Evolutionary conservation across 1,140 invertebrate genomes (phyloP), one percentile per base, ranked within the genome.

Genomic region (Chelonus insularis): DNA sequence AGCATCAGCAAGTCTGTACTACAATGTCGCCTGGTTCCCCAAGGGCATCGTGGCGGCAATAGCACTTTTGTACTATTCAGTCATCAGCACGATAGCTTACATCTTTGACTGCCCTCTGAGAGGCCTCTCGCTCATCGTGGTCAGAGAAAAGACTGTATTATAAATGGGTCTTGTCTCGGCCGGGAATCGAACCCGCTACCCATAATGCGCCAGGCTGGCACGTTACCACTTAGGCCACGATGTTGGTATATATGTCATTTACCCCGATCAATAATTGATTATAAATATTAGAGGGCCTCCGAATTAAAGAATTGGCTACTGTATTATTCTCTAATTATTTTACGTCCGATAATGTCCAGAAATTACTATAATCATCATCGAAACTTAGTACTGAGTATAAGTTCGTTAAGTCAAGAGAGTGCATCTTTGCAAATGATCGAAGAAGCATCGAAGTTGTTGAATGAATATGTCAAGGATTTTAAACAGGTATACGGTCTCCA

Each of bases 391-490:
- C 16, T 43, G 5, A 34, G 55, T 14, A 23, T 45, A 1, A 23
- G 20, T 18, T 3, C 25, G 3, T 34, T 58, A n/a, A 14, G 14
- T 18, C 23, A 47, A 48, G 4, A 29, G 1, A 36, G 4, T 16
- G 18, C 48, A 34, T 34, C 41, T 7, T 6, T 7, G 3, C 14
- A 16, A 20, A 34, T 48, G 7, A 4, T 58, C 5, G 43, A 48
- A 11, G 9, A 18, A 8, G 56, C 56, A 5, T 16, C n/a, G 11
- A 25, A 32, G 1, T 43, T 23, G 3, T 7, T 58, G 11, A 32
- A 58, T 11, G 23, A 58, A 12, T 58, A 21, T 21, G 61, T 63
- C 2, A n/a, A 4, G 7, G 20, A 23, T n/a, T 62, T 56, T 25
- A 8, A 62, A 50, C 9, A 37, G 3, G 12, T 57, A 1, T 62